A percentile compares a stretch with the other conserved stretches of the same genome.
phyloP scores from a whole-genome alignment of 2,888 invertebrate genomes.

The Pterostichus niger region DNA sequence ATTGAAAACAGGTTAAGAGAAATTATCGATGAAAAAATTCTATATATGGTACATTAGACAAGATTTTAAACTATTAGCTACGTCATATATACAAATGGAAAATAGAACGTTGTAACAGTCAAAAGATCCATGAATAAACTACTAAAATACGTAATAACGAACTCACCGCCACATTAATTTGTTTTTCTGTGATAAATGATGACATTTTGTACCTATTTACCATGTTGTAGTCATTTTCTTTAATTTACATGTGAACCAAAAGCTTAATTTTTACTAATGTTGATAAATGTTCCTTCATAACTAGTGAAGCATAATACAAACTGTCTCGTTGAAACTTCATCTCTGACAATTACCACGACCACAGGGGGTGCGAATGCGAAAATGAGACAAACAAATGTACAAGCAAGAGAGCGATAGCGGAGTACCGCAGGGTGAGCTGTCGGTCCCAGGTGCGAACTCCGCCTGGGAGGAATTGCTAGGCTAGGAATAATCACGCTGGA shows the following conservation, averaged over 20 bases:
- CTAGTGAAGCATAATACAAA: constrained; percentile 22
- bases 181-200: not conserved
- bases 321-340: constrained; percentile 37
- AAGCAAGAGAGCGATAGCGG: constrained; percentile 13
- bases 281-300: constrained; percentile 42
- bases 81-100: too few relatives aligned
- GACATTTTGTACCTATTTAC: constrained; percentile 31
- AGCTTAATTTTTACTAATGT: constrained; percentile 42
- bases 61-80: too few relatives aligned
- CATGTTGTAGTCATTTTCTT: constrained; percentile 31
- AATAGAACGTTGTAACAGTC: too few relatives aligned
- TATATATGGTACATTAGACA: too few relatives aligned
- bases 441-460: constrained; percentile 43
- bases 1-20: too few relatives aligned
- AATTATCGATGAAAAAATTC: too few relatives aligned
- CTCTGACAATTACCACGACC: constrained; percentile 41
- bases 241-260: constrained; percentile 22
- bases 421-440: not conserved
- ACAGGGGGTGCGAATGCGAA: constrained; percentile 11
- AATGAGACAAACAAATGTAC: constrained; percentile 12
- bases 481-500: constrained; percentile 17
- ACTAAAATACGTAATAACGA: too few relatives aligned
- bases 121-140: too few relatives aligned
- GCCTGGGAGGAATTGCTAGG: constrained; percentile 11
- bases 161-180: not conserved